Conservation (phyloP, 2,113 vertebrate genomes). For the Takifugu bimaculatus region DNA sequence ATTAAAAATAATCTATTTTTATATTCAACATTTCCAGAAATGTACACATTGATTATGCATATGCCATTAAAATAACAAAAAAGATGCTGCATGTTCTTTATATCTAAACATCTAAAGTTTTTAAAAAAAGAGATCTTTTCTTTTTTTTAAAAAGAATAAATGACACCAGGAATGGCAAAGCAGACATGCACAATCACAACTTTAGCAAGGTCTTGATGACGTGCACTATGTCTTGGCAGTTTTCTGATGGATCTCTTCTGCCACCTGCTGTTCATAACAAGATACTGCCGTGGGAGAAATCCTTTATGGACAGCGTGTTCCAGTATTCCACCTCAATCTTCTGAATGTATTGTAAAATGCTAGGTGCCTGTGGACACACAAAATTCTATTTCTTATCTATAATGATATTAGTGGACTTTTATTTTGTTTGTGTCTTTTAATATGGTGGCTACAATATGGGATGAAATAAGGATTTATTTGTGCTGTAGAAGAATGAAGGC, state of each 20-base stretch:
- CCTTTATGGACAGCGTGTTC: background rate
- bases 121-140: no score
- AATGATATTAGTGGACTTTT: no score
- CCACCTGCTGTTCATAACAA: slow-evolving; percentile 66
- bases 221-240: background rate
- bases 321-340: background rate
- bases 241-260: slow-evolving; percentile 66
- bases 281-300: slow-evolving; percentile 9
- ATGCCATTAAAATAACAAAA: background rate
- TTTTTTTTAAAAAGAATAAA: background rate
- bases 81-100: background rate
- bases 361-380: no score
- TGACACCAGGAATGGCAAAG: background rate
- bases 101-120: no score
- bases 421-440: no score
- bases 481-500: no score
- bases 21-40: no score
- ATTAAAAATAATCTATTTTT: slow-evolving; percentile 32
- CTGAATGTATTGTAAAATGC: no score
- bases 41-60: no score
- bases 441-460: no score
- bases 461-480: no score
- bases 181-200: background rate
- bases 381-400: no score
- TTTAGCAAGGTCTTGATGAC: background rate